Evolutionary conservation across 2,797 vertebrate genomes (phyloP).

Genomic region (Limosa lapponica): DNA sequence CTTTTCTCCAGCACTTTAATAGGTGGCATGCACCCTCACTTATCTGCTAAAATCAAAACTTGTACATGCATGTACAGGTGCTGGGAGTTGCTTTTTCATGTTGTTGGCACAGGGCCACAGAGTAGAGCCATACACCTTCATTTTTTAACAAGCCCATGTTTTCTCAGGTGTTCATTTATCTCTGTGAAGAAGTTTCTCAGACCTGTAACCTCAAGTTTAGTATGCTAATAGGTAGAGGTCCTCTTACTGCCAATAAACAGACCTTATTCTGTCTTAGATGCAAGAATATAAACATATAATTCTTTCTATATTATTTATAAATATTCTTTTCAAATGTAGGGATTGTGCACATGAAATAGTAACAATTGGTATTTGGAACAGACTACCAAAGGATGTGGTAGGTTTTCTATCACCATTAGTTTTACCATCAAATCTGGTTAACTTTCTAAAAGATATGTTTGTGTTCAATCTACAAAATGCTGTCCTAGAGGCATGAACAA

Average conservation of each 20-base stretch:
- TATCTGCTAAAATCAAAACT: slow-evolving; percentile 58
- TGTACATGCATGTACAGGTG: slow-evolving; percentile 46
- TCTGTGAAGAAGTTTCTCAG: slow-evolving; percentile 35
- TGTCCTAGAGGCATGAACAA: background rate
- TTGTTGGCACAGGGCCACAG: slow-evolving; percentile 43
- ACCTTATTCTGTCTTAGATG: background rate
- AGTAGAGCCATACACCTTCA: slow-evolving; percentile 17
- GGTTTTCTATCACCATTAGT: background rate
- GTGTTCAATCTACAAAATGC: background rate
- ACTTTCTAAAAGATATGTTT: background rate
- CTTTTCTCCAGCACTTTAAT: slow-evolving; percentile 62
- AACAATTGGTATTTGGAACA: background rate
- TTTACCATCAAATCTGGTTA: background rate
- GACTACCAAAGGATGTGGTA: background rate
- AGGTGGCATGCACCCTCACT: slow-evolving; percentile 35
- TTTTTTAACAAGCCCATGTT: slow-evolving; percentile 48
- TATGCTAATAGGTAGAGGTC: background rate
- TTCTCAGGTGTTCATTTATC: slow-evolving; percentile 68
- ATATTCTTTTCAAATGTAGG: background rate
- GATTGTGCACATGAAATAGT: background rate
- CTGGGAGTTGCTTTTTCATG: slow-evolving; percentile 47
- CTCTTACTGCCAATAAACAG: background rate
- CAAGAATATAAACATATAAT: background rate
- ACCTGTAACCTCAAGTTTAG: slow-evolving; percentile 17
- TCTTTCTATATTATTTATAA: background rate